phyloP scores from a whole-genome alignment of 2,113 vertebrate genomes.

The Malurus alboscapulatus region DNA sequence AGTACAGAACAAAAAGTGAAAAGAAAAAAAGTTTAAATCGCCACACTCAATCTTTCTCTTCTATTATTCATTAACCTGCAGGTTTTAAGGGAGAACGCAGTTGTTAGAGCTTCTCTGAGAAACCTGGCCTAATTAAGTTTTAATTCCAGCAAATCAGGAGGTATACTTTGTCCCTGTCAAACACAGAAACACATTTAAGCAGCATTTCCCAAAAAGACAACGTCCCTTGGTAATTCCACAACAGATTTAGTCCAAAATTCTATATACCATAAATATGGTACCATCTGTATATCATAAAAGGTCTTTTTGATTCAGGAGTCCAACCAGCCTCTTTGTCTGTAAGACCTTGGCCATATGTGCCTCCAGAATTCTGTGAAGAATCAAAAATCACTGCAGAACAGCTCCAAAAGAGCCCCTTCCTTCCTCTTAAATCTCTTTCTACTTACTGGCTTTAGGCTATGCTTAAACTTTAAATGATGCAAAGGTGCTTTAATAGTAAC shows the following conservation, averaged over 20 bases:
- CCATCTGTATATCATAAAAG: background rate
- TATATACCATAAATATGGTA: too few species aligned
- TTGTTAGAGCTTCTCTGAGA: constrained; percentile 2
- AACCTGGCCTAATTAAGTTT: constrained; percentile 19
- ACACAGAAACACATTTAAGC: background rate
- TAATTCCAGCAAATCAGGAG: background rate
- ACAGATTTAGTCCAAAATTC: background rate
- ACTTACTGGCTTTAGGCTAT: background rate
- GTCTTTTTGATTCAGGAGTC: background rate
- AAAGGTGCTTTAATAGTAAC: background rate
- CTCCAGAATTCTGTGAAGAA: background rate
- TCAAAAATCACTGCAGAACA: background rate
- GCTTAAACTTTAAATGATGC: background rate
- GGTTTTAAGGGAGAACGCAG: background rate
- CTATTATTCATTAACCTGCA: background rate
- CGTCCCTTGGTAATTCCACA: background rate
- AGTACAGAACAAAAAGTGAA: background rate
- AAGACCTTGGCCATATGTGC: background rate
- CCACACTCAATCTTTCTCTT: background rate
- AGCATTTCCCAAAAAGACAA: background rate
- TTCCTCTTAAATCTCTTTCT: background rate
- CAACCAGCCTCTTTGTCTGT: background rate
- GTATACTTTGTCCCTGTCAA: background rate
- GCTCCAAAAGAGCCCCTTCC: background rate
- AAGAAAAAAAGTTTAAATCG: background rate